Evolutionary conservation across 2,888 invertebrate genomes (phyloP).

Genomic region (Patella depressa): DNA sequence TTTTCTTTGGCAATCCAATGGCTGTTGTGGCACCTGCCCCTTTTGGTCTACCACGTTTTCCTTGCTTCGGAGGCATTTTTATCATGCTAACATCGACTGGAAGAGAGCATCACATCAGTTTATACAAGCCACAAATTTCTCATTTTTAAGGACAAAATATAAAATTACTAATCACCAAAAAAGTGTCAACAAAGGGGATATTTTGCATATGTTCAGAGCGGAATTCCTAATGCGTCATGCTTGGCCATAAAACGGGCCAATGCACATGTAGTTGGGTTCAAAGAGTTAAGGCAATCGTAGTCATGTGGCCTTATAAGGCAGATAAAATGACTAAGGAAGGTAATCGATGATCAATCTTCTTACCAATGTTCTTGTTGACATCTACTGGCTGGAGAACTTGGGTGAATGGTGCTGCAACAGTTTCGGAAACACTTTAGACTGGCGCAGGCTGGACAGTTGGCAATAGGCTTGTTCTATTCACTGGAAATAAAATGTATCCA

Average conservation of each 20-base stretch:
- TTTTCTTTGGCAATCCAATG: background rate
- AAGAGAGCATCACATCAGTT: background rate
- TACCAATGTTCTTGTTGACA: background rate
- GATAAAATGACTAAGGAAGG: too few species aligned
- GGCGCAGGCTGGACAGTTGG: background rate
- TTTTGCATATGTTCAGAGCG: too few species aligned
- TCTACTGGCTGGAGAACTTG: background rate
- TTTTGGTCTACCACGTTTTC: background rate
- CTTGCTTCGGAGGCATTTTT: background rate
- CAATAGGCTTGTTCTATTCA: background rate
- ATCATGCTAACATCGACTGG: background rate
- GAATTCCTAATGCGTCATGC: too few species aligned
- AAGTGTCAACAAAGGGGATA: too few species aligned
- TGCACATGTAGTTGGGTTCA: too few species aligned
- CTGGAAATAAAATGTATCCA: background rate
- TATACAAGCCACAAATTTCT: too few species aligned
- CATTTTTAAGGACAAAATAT: too few species aligned
- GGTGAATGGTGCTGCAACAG: background rate
- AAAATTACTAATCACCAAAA: too few species aligned
- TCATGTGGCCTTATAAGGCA: too few species aligned
- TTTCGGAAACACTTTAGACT: background rate
- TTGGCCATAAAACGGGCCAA: too few species aligned
- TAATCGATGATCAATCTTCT: background rate
- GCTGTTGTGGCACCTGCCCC: constrained; percentile 3
- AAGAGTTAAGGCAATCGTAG: too few species aligned